Evolutionary conservation across 2,888 invertebrate species (phyloP).

Genomic region (Patella caerulea): DNA sequence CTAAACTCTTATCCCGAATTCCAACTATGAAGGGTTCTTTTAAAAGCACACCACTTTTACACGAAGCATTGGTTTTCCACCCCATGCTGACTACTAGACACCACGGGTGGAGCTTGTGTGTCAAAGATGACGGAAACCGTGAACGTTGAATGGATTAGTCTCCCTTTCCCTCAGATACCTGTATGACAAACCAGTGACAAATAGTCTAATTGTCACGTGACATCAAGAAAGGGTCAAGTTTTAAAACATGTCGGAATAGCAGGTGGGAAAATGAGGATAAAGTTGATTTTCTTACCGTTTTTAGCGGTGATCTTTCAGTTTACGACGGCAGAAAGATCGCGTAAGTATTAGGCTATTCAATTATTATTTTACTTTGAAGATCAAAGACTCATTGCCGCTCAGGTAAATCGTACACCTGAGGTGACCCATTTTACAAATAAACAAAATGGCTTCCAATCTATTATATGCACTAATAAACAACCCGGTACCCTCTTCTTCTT

Average conservation of each 20-base stretch:
- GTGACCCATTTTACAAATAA: conserved; percentile 23
- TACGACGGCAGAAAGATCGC: conserved; percentile 11
- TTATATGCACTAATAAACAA: too few species aligned
- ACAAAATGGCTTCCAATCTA: not conserved
- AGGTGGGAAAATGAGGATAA: conserved; percentile 14
- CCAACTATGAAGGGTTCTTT: too few species aligned
- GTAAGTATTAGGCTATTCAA: conserved; percentile 15
- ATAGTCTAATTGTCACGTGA: conserved; percentile 22
- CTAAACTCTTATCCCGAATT: too few species aligned
- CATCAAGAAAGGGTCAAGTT: conserved; percentile 21
- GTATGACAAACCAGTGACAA: conserved; percentile 4
- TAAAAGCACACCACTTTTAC: too few species aligned
- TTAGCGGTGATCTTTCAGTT: conserved; percentile 17
- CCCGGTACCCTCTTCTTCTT: too few species aligned
- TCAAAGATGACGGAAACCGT: too few species aligned
- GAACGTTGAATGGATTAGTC: too few species aligned
- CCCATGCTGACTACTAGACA: too few species aligned
- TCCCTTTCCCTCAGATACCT: too few species aligned
- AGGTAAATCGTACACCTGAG: conserved; percentile 13
- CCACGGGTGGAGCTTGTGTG: too few species aligned
- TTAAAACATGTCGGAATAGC: conserved; percentile 25
- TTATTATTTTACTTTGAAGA: not conserved
- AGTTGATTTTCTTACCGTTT: conserved; percentile 14
- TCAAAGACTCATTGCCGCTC: not conserved
- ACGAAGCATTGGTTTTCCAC: too few species aligned